A percentile compares a stretch with the other conserved stretches of the same genome.
Conservation (phyloP, 2,888 invertebrate genomes). For the Metallyticus violacea region DNA sequence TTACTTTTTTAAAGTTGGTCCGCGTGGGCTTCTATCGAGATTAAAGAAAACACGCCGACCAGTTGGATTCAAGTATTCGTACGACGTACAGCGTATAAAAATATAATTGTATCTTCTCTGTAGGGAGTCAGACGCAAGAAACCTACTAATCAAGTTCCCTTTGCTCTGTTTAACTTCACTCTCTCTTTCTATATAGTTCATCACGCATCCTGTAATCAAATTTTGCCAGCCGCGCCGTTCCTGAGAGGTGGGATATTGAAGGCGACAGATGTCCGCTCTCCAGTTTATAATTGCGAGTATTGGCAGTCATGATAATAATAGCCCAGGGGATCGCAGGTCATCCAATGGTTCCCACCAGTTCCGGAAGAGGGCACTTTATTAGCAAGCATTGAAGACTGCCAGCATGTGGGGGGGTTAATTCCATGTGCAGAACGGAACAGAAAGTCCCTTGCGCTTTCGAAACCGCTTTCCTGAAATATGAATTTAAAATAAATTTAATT, state of each 20-base stretch:
- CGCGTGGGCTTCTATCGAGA: no score
- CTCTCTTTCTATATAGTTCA: background rate
- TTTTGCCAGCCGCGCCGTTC: background rate
- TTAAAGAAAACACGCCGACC: no score
- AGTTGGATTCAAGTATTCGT: no score
- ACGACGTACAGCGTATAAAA: background rate
- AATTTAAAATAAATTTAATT: background rate
- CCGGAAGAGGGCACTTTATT: background rate
- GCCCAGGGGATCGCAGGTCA: background rate
- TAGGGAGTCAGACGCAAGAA: background rate
- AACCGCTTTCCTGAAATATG: background rate
- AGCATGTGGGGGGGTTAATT: background rate
- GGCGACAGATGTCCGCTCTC: background rate
- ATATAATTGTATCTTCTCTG: background rate
- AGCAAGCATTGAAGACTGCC: background rate
- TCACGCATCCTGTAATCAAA: slow-evolving; percentile 1
- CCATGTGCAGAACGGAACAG: background rate
- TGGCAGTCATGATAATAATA: background rate
- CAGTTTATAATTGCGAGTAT: background rate
- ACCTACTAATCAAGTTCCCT: background rate
- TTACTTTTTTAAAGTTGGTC: no score
- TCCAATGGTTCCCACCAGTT: background rate
- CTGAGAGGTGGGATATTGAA: background rate
- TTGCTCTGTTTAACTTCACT: background rate
- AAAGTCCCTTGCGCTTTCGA: no score